These are phyloP conservation scores for Pasiphila rectangulata DNA, from an alignment of 2,888 invertebrate species.

Conservation along the genomic window DNA sequence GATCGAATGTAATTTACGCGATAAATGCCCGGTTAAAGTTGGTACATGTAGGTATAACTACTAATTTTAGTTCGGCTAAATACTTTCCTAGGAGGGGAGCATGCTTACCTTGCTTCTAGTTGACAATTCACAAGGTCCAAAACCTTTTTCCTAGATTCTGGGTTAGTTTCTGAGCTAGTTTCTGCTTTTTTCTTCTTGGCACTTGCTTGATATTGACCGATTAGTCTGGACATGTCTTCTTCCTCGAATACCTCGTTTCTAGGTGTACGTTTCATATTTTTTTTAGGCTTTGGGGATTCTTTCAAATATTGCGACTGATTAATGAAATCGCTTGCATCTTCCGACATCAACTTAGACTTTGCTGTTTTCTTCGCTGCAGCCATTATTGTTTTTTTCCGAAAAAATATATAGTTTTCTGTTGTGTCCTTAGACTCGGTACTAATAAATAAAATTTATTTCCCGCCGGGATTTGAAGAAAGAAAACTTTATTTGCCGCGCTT, in stretches of 20 bases:
- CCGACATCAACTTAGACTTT: conserved; percentile 53
- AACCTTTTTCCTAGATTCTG: conserved; percentile 58
- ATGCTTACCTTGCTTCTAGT: conserved; percentile 52
- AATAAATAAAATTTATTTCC: neutral
- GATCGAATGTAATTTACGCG: too few species aligned
- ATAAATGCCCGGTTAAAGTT: too few species aligned
- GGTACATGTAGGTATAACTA: too few species aligned
- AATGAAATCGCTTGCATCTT: conserved; percentile 52
- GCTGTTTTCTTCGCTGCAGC: conserved; percentile 46
- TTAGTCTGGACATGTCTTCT: conserved; percentile 47
- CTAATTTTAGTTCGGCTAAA: too few species aligned
- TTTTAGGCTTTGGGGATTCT: conserved; percentile 51
- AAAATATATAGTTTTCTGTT: too few species aligned
- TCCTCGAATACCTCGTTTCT: conserved; percentile 42
- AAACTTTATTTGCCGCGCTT: conserved; percentile 1
- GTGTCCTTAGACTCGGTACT: too few species aligned
- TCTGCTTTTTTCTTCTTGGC: conserved; percentile 55
- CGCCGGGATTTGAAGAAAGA: neutral
- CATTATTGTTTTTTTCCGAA: conserved; percentile 37
- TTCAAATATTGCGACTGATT: conserved; percentile 54
- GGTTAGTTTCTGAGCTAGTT: conserved; percentile 43
- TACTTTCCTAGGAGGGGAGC: neutral
- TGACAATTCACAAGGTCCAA: conserved; percentile 56
- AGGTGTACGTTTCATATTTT: conserved; percentile 46
- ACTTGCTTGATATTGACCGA: conserved; percentile 46